Conservation (phyloP, 2,888 invertebrate genomes). For the Ornithoptera alexandrae region DNA sequence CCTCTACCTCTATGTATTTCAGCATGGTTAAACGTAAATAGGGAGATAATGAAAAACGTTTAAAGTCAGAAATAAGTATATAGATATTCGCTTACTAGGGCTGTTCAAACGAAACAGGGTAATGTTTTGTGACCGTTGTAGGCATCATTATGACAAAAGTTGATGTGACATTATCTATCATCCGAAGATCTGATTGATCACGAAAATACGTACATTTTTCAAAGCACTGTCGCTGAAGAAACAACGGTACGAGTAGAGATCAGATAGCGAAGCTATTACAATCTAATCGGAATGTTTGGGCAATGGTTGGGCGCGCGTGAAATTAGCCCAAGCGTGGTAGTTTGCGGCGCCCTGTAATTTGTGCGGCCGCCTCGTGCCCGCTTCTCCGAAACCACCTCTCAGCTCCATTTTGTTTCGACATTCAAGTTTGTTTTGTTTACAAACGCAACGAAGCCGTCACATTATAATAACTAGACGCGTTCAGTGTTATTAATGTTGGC, state of each 20-base stretch:
- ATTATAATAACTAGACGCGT: slow-evolving; percentile 12
- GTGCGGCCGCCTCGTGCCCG: slow-evolving; percentile 43
- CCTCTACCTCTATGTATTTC: too few relatives aligned
- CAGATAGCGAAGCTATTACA: slow-evolving; percentile 57
- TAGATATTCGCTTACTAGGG: too few relatives aligned
- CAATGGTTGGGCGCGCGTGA: slow-evolving; percentile 52
- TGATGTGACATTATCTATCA: background rate
- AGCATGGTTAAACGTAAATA: too few relatives aligned
- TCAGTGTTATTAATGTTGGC: background rate
- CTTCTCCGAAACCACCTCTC: slow-evolving; percentile 56
- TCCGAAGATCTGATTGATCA: background rate
- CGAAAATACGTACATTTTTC: background rate
- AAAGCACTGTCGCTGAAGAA: slow-evolving; percentile 3
- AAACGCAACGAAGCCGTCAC: slow-evolving; percentile 40
- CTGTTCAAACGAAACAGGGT: too few relatives aligned
- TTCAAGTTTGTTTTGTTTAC: slow-evolving; percentile 43
- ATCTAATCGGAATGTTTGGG: slow-evolving; percentile 75
- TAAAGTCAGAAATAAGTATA: too few relatives aligned
- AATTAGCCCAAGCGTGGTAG: slow-evolving; percentile 64
- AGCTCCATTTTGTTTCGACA: slow-evolving; percentile 42
- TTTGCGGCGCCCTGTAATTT: slow-evolving; percentile 69
- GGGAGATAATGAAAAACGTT: too few relatives aligned
- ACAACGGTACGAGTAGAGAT: slow-evolving; percentile 2
- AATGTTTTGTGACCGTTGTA: too few relatives aligned
- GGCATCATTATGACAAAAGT: too few relatives aligned